Base-by-base conservation (phyloP, 1,140 invertebrate genomes). In the Drosophila sechellia region DNA sequence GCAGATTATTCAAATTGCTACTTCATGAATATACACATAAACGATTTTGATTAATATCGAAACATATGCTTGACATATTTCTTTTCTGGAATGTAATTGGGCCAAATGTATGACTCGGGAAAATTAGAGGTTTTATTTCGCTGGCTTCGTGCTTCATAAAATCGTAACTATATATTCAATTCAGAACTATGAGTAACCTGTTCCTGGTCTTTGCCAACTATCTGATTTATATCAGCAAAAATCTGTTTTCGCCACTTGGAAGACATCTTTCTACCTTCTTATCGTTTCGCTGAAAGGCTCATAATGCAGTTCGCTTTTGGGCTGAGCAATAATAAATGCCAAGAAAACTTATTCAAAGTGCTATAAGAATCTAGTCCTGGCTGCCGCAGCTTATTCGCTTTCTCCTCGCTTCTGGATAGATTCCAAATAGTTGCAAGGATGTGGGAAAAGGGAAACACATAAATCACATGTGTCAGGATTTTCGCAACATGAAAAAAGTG, bases 291-390 rank as follows among this genome's bases (percentile, higher is more conserved):
- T 46, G 63, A 56, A 70, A 56, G 48, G 42, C 66, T 34, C 43
- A 56, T 55, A 77, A 64, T 84, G 81, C 72, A 85, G 60, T 63
- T 66, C 61, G 37, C 73, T 66, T 74, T 73, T 74, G 69, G 73
- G 77, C 72, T 70, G 55, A 68, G 81, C 71, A 76, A 79, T 83
- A 85, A 84, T 83, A 85, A 84, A 79, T 75, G 83, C 71, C 70
- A 61, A 55, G 65, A 75, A 86, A 86, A 87, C 79, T 86, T 86
- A 86, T 87, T 86, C 79, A 86, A 87, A 87, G 78, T 72, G 70
- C 74, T 74, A 81, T 87, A 81, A 79, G 81, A 87, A 74, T 75
- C 61, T 49, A 63, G 58, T 49, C 64, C 65, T 60, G 17, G 39
- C 65, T 60, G 17, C 31, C 40, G 39, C 15, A 20, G 37, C 31